Evolutionary conservation across 2,888 invertebrate genomes (phyloP).

Genomic region (Muschampia plurimacula): DNA sequence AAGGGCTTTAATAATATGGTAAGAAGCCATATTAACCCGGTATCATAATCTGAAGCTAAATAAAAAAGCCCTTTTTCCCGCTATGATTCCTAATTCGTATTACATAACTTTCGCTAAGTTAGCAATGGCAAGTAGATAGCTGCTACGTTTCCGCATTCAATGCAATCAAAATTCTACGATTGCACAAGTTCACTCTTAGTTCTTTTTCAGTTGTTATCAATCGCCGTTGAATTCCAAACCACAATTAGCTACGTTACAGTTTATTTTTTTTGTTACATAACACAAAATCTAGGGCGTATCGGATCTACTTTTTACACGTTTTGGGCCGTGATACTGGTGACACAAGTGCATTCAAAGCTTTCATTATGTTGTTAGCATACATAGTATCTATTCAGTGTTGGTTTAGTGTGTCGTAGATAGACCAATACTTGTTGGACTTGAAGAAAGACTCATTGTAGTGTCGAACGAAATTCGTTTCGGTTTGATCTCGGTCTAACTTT

Average conservation of each 20-base stretch:
- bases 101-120: background rate
- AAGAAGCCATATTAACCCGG: too few species aligned
- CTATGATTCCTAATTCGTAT: background rate
- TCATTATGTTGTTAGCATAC: background rate
- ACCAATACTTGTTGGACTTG: too few species aligned
- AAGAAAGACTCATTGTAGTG: too few species aligned
- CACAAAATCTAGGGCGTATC: conserved; percentile 67
- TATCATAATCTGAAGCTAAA: too few species aligned
- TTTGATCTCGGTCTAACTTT: too few species aligned
- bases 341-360: conserved; percentile 9
- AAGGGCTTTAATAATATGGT: too few species aligned
- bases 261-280: conserved; percentile 61
- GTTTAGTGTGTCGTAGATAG: too few species aligned
- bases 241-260: conserved; percentile 41
- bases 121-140: background rate
- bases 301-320: conserved; percentile 39
- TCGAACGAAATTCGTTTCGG: too few species aligned
- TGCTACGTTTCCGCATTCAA: conserved; percentile 23
- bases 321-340: conserved; percentile 21
- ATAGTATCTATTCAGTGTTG: background rate
- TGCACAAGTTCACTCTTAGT: conserved; percentile 24
- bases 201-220: conserved; percentile 32
- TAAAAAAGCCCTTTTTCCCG: background rate
- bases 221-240: conserved; percentile 20
- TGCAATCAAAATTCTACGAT: conserved; percentile 16